Conservation (phyloP, 2,888 invertebrate genomes). For the Lamellibrachia satsuma region DNA sequence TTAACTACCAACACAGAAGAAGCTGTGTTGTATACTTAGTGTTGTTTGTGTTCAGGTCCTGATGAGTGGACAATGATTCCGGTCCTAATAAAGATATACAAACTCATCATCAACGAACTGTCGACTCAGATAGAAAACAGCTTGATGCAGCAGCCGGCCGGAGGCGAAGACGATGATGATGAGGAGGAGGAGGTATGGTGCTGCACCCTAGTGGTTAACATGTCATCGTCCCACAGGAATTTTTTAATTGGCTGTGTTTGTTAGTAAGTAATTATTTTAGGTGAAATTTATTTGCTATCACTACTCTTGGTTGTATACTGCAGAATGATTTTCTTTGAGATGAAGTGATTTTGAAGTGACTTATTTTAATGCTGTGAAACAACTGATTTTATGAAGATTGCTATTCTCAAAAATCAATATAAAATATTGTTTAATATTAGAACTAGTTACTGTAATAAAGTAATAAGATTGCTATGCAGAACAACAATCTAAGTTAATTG, state of each 20-base stretch:
- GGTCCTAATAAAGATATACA: slow-evolving; percentile 77
- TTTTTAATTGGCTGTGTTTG: background rate
- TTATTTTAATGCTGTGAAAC: background rate
- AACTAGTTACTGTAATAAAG: background rate
- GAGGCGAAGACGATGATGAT: slow-evolving; percentile 61
- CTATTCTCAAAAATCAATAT: background rate
- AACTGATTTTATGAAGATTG: background rate
- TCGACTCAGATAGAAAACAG: slow-evolving; percentile 70
- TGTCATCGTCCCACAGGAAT: too few species aligned
- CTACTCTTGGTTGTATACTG: background rate
- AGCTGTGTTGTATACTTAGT: background rate
- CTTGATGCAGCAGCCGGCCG: slow-evolving; percentile 52
- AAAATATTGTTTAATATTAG: slow-evolving; percentile 18
- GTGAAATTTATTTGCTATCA: background rate
- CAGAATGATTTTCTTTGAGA: background rate
- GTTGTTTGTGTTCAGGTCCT: slow-evolving; percentile 52
- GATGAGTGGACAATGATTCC: slow-evolving; percentile 74
- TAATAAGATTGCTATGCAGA: background rate
- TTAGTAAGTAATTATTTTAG: background rate
- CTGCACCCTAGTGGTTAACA: background rate
- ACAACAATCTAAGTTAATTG: background rate
- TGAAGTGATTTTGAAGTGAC: background rate
- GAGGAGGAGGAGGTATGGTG: background rate
- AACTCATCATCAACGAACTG: slow-evolving; percentile 75
- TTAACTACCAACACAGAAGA: background rate